Base-by-base conservation (phyloP, 2,797 vertebrate genomes). In the Tangara arthus region DNA sequence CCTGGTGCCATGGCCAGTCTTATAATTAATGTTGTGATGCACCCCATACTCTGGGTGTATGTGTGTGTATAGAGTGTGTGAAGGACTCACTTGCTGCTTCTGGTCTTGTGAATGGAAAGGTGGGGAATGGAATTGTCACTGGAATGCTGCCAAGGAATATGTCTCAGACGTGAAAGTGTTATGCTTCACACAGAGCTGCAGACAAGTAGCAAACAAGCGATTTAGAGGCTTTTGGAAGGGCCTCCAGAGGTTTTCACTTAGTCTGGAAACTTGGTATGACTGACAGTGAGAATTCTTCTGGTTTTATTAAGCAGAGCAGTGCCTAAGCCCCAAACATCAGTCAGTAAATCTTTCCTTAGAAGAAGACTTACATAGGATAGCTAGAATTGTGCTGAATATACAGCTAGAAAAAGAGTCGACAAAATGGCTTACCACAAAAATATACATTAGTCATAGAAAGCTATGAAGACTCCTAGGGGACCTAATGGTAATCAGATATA, bases 41-140 rank as follows among this genome's bases (percentile, higher is more conserved):
- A 27, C 13, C 7, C 66, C 18, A 2, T 11, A 5, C 5, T 13
- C 15, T 20, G 10, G 27, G 6, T 19, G 4, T 12, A 8, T 12
- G 2, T 34, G 6, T 50, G 13, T 11, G 15, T 8, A 32, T 6
- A 13, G 8, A 9, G 17, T 5, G 27, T 26, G 8, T 28, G 57
- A 53, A 69, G 32, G 28, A 35, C 13, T 71, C 10, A 35, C 13
- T 71, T 9, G 18, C 57, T 60, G 26, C 17, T 49, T 46, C 46
- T 41, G 42, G 3, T 64, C 37, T 30, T 21, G 7, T 72, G 46
- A 82, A 68, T 14, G 15, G 18, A 69, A 66, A 57, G 32, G 32
- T 52, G 34, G 46, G 37, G 41, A 82, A 41, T 34, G 12, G 65
- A 56, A 41, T 35, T 44, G 22, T 28, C 44, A 23, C 26, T 52